Percentiles rank a stretch among this genome's conserved stretches.
phyloP scores from a whole-genome alignment of 2,888 invertebrate species.

The Nemapogon koenigi region DNA sequence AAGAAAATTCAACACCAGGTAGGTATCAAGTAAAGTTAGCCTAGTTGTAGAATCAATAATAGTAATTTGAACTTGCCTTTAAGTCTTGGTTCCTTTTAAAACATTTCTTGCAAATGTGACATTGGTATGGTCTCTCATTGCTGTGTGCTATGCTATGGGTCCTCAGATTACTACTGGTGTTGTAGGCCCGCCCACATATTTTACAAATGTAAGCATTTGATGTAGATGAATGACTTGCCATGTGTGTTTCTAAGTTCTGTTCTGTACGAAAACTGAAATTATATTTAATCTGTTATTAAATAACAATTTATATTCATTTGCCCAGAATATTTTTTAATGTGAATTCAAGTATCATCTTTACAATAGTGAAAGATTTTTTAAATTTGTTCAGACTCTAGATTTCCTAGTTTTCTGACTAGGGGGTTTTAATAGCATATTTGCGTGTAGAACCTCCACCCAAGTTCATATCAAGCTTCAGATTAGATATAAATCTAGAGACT shows the following conservation, averaged over 20 bases:
- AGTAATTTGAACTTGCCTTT: slow-evolving; percentile 68
- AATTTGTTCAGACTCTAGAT: too few species aligned
- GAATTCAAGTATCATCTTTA: too few species aligned
- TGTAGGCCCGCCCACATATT: slow-evolving; percentile 74
- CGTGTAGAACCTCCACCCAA: too few species aligned
- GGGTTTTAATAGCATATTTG: too few species aligned
- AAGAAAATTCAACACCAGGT: too few species aligned
- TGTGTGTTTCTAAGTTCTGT: slow-evolving; percentile 68
- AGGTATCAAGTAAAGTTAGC: too few species aligned
- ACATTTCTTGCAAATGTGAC: slow-evolving; percentile 72
- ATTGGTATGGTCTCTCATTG: slow-evolving; percentile 71
- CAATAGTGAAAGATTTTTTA: too few species aligned
- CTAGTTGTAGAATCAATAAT: too few species aligned
- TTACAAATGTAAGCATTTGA: slow-evolving; percentile 64
- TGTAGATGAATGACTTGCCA: slow-evolving; percentile 29
- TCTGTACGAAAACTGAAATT: slow-evolving; percentile 69
- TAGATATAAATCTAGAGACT: not conserved
- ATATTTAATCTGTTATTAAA: slow-evolving; percentile 1
- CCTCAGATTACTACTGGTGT: slow-evolving; percentile 70
- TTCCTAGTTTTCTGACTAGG: too few species aligned
- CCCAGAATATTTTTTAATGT: not conserved
- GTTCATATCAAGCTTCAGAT: too few species aligned
- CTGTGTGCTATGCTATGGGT: slow-evolving; percentile 77
- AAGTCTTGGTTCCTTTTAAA: slow-evolving; percentile 78
- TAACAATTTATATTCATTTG: not conserved